phyloP scores from a whole-genome alignment of 2,113 vertebrate species.

The Xenopus laevis region DNA sequence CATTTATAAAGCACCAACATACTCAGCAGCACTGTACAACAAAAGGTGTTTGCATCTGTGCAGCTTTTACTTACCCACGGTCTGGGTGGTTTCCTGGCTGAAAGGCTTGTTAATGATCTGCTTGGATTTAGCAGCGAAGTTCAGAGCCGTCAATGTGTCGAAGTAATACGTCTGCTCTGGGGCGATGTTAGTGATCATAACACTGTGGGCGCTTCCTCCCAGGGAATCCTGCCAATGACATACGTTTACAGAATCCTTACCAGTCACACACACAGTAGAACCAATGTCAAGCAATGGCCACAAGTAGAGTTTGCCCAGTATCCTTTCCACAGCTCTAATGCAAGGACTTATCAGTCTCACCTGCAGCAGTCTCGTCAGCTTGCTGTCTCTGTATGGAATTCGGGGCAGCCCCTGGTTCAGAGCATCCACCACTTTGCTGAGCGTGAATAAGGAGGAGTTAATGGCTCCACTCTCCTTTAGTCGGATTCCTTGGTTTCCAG shows the following conservation, averaged over 20 bases:
- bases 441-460: slow-evolving; percentile 82
- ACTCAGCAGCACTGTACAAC: no score
- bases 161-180: slow-evolving; percentile 80
- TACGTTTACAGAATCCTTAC: no score
- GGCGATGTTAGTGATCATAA: slow-evolving; percentile 86
- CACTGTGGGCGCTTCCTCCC: slow-evolving; percentile 69
- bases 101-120: slow-evolving; percentile 83
- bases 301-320: no score
- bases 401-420: slow-evolving; percentile 71
- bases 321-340: no score
- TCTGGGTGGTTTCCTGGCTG: slow-evolving; percentile 68
- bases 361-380: slow-evolving; percentile 80
- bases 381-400: slow-evolving; percentile 86
- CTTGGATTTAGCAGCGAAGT: slow-evolving; percentile 87
- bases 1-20: no score
- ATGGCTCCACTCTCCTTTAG: slow-evolving; percentile 89
- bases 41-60: neutral
- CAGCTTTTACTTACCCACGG: slow-evolving; percentile 46
- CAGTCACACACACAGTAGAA: no score
- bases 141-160: slow-evolving; percentile 80
- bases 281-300: no score
- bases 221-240: slow-evolving; percentile 58
- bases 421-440: slow-evolving; percentile 87
- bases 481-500: slow-evolving; percentile 80
- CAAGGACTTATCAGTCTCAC: slow-evolving; percentile 30